Base-by-base conservation (phyloP, 2,888 invertebrate genomes). In the Ornithoptera priamus region DNA sequence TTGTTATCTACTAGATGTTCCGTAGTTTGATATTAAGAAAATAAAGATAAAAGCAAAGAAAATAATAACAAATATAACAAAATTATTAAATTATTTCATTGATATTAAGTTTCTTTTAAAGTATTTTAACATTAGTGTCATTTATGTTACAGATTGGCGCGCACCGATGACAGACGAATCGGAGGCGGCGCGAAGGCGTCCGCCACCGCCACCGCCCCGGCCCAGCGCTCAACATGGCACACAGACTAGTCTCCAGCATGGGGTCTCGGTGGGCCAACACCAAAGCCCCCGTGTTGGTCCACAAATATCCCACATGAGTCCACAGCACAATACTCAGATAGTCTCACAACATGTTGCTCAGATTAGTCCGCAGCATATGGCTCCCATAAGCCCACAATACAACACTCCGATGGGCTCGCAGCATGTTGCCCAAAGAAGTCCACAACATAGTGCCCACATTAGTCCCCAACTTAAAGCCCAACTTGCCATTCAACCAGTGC, bases 101-200 rank as follows among this genome's bases (percentile, higher is more conserved):
- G 2, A 15, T 17, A 5, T 50, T 15, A 50, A 50, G 50, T 50
- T 17, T 17, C 50, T 1, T 18, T 46, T 50, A 15, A 62, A 6
- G 18, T n/a, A 5, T 53, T 53, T 53, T 53, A 53, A 53, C n/a
- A 62, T 46, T 15, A 8, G 10, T 22, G 42, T 72, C 71, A 62
- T 36, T 85, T 82, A 76, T 79, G 76, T 53, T 17, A 72, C 85
- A 92, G 92, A 92, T 91, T 92, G 92, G 92, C 92, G 92, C 87
- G 90, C 91, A 80, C 92, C 92, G 80, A 92, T 92, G 92, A 82
- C 87, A 71, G 92, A 92, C 80, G 92, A 91, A 79, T 78, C 88
- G 84, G 91, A 91, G 84, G 88, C 85, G 84, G 86, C 85, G 78
- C 81, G 89, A 85, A 85, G 81, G 74, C 82, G 89, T 78, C 89